Percentiles rank a stretch among this genome's conserved stretches.
phyloP scores from a whole-genome alignment of 2,113 vertebrate genomes.

The Tamias sibiricus region DNA sequence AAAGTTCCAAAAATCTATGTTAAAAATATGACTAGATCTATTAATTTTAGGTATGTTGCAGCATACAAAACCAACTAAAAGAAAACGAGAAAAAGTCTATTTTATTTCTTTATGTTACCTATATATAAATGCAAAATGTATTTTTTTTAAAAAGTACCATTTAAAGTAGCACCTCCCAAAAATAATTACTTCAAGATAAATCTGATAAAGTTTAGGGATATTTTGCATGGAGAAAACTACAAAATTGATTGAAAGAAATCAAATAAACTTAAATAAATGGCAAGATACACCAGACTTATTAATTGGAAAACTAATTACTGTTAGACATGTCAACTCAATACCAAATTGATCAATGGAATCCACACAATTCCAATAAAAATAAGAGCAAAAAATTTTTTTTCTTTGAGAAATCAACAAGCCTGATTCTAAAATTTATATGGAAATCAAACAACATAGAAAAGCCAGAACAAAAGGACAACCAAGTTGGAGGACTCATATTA shows the following conservation, averaged over 20 bases:
- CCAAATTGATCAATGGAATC: not conserved
- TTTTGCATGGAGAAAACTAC: not conserved
- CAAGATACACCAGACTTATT: not conserved
- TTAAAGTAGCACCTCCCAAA: not conserved
- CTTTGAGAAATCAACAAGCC: not conserved
- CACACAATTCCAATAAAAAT: not conserved
- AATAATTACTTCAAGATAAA: not conserved
- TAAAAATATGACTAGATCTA: not conserved
- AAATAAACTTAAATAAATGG: not conserved
- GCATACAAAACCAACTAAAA: not conserved
- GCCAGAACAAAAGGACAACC: not conserved
- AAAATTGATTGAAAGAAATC: not conserved
- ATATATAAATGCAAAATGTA: not conserved
- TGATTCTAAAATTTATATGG: slow-evolving; percentile 11
- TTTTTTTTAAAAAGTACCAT: too few relatives aligned
- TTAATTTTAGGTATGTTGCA: not conserved
- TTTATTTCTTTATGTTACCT: not conserved
- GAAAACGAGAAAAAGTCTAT: not conserved
- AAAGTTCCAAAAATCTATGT: not conserved
- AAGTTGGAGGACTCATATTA: not conserved
- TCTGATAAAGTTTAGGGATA: not conserved
- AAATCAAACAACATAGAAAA: not conserved
- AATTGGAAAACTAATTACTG: not conserved
- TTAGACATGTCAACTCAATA: not conserved
- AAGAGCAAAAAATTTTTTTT: not conserved